Evolutionary conservation across 2,888 invertebrate genomes (phyloP), one percentile per base, ranked within the genome.

Genomic region (Girardia tigrina): DNA sequence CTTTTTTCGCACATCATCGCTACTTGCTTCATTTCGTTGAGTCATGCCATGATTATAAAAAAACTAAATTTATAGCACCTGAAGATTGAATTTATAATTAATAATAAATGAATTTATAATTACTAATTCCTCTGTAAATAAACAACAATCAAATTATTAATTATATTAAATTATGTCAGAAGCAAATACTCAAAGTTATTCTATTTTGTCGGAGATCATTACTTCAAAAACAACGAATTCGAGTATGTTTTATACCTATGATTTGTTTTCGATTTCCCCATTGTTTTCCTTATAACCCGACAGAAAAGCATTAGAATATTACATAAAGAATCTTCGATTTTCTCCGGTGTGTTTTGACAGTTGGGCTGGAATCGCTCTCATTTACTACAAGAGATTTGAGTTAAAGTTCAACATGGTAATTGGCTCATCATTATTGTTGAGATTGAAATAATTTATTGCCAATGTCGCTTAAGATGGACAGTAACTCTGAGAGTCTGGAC

Each of bases 321-420:
- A 74, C 23, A 8, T 74, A 1, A 42, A 74, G 56, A 56, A 74
- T 29, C 74, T 74, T 26, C 56, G 27, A 2, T 74, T 28, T n/a
- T 26, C 42, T 26, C 74, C 74, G 14, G 56, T 26, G 8, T 20
- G 74, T 6, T 74, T 74, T n/a, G 74, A 74, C 23, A 28, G 28
- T 74, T 74, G 74, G 74, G 74, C 74, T 16, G 74, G 42, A 20
- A 23, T 74, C 1, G 74, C 56, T 4, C 23, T 74, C 2, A 74
- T 74, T 12, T 74, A 69, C 56, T 28, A 56, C 74, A 74, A 28
- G 26, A 6, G 56, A 70, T n/a, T 74, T 16, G 74, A 74, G 23
- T 26, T 42, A 69, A 74, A 42, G 20, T 23, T 42, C 20, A 74
- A 74, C 20, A 26, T 74, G 73, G 73, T 73, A 73, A 23, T 14